Evolutionary conservation across 2,113 vertebrate genomes (phyloP).

Genomic region (Trachemys scripta): DNA sequence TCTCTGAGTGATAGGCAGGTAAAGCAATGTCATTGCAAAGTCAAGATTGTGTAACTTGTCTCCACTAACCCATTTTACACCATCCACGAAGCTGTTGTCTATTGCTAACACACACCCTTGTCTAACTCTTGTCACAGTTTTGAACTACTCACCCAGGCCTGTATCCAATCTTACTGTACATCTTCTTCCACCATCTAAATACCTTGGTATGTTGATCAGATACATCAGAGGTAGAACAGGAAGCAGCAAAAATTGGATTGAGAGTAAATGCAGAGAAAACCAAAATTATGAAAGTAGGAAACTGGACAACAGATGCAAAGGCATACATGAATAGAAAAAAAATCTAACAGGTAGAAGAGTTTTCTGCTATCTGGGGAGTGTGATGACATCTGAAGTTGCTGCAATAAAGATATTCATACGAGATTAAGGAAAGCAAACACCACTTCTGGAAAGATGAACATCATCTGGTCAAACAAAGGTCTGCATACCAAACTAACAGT

Average conservation of each 20-base stretch:
- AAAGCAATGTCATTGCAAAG: neutral
- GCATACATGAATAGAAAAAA: neutral
- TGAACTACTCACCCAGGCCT: neutral
- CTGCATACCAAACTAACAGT: neutral
- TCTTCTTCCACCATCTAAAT: neutral
- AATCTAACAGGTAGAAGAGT: neutral
- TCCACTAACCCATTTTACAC: neutral
- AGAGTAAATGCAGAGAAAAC: neutral
- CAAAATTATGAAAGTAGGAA: neutral
- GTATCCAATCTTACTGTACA: neutral
- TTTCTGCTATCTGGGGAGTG: neutral
- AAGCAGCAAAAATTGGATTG: neutral
- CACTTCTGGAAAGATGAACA: neutral
- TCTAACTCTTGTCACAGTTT: neutral
- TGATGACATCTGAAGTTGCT: neutral
- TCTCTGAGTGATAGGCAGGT: neutral
- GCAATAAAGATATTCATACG: neutral
- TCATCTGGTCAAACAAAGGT: neutral
- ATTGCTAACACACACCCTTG: neutral
- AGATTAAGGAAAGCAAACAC: neutral
- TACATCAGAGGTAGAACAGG: neutral
- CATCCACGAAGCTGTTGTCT: neutral
- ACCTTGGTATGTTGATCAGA: neutral
- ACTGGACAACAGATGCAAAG: neutral
- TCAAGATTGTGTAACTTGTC: neutral